phyloP scores from a whole-genome alignment of 2,113 vertebrate genomes.

The Ornithorhynchus anatinus region DNA sequence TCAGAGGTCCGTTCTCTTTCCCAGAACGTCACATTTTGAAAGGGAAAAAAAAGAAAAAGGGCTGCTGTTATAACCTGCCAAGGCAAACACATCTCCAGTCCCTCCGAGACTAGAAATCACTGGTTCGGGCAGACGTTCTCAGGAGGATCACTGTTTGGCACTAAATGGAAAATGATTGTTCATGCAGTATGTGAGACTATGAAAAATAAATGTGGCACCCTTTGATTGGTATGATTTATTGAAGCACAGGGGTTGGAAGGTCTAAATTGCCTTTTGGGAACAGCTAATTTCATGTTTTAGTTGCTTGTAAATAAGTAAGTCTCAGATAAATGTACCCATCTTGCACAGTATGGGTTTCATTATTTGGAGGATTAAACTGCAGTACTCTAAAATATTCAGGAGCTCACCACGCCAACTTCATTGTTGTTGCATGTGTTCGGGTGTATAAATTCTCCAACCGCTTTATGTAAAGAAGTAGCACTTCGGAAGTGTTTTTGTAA shows the following conservation, averaged over 20 bases:
- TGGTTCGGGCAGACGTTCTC: constrained; percentile 42
- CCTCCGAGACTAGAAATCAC: constrained; percentile 63
- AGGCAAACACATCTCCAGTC: constrained; percentile 19
- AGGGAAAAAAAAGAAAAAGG: background rate
- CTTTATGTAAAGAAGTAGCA: constrained; percentile 8
- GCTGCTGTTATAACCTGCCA: constrained; percentile 49
- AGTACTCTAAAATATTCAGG: constrained; percentile 57
- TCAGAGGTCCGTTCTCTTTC: constrained; percentile 31
- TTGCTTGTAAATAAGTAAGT: constrained; percentile 60
- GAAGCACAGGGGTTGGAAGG: constrained; percentile 31
- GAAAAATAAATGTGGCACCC: constrained; percentile 62
- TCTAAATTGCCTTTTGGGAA: constrained; percentile 41
- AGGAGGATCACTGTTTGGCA: constrained; percentile 44
- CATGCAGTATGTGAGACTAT: constrained; percentile 55
- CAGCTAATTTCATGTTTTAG: constrained; percentile 64
- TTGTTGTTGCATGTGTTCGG: background rate
- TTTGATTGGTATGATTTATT: constrained; percentile 63
- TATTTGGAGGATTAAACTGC: constrained; percentile 45
- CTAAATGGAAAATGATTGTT: constrained; percentile 46
- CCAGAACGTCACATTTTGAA: constrained; percentile 54
- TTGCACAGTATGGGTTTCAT: constrained; percentile 42
- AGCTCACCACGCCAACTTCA: constrained; percentile 21
- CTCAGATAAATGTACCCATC: constrained; percentile 55
- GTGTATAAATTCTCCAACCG: constrained; percentile 24
- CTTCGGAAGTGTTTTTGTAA: constrained; percentile 60